Conservation (phyloP, 2,113 vertebrate genomes). For the Gallinago jamesoni region DNA sequence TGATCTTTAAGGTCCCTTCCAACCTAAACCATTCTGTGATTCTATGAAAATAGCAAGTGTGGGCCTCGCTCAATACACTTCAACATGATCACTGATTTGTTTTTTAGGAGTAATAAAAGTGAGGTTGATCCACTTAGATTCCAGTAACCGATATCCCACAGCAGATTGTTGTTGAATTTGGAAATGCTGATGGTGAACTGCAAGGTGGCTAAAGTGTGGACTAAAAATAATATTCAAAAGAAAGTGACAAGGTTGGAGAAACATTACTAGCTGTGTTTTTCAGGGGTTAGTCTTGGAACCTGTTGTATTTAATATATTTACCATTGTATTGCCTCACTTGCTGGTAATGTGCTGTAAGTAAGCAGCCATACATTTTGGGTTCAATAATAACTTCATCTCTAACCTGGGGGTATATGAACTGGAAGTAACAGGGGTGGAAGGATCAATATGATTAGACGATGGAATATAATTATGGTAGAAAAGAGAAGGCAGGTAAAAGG, state of each 20-base stretch:
- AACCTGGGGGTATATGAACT: neutral
- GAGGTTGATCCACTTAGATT: neutral
- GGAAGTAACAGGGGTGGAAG: neutral
- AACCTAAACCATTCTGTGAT: neutral
- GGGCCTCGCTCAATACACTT: neutral
- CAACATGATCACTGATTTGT: neutral
- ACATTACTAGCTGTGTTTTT: neutral
- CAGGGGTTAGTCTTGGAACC: neutral
- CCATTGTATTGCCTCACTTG: neutral
- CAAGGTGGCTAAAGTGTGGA: neutral
- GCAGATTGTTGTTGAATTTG: neutral
- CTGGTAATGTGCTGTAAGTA: neutral
- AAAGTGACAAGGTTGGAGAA: neutral
- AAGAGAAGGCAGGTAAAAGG: neutral
- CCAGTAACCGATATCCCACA: neutral
- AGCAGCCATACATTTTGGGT: neutral
- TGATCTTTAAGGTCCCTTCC: neutral
- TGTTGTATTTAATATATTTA: neutral
- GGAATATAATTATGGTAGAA: neutral
- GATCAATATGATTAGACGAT: neutral
- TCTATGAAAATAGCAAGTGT: neutral
- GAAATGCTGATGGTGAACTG: neutral
- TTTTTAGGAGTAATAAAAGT: neutral
- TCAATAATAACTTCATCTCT: neutral
- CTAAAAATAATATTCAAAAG: neutral